phyloP scores from a whole-genome alignment of 2,888 invertebrate species.

The Nasonia oneida region DNA sequence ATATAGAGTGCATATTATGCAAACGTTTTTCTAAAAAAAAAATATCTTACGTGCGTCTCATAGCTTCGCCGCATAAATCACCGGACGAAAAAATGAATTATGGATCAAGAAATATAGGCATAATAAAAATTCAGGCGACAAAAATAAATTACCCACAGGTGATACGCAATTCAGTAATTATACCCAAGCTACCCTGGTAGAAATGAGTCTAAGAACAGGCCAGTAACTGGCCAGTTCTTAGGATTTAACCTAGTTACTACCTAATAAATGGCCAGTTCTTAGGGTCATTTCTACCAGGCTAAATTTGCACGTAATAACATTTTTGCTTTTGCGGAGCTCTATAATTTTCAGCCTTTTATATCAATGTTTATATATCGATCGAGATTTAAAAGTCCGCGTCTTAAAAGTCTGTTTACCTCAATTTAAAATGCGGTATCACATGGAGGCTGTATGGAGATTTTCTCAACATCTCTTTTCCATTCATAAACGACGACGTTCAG shows the following conservation, averaged over 20 bases:
- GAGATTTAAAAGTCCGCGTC: not conserved
- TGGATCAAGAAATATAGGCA: not conserved
- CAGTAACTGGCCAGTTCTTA: too few species aligned
- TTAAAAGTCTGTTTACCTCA: not conserved
- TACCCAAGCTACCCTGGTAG: not conserved
- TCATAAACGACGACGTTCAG: not conserved
- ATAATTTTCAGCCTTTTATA: not conserved
- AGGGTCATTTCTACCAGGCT: too few species aligned
- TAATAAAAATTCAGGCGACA: not conserved
- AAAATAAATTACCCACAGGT: not conserved
- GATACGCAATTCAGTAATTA: not conserved
- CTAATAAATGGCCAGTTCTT: too few species aligned
- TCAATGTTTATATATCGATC: slow-evolving; percentile 7
- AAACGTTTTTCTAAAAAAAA: not conserved
- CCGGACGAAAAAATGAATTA: not conserved
- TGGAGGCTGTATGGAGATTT: not conserved
- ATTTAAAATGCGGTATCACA: not conserved
- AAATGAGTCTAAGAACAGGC: too few species aligned
- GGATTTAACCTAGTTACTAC: too few species aligned
- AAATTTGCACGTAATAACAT: not conserved
- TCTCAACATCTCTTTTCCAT: slow-evolving; percentile 6
- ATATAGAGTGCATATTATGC: not conserved
- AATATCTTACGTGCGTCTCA: not conserved
- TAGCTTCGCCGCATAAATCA: not conserved
- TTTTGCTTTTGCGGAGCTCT: not conserved